These are phyloP conservation scores for Hyppa rectilinea DNA, from an alignment of 2,888 invertebrate genomes.

Conservation along the genomic window DNA sequence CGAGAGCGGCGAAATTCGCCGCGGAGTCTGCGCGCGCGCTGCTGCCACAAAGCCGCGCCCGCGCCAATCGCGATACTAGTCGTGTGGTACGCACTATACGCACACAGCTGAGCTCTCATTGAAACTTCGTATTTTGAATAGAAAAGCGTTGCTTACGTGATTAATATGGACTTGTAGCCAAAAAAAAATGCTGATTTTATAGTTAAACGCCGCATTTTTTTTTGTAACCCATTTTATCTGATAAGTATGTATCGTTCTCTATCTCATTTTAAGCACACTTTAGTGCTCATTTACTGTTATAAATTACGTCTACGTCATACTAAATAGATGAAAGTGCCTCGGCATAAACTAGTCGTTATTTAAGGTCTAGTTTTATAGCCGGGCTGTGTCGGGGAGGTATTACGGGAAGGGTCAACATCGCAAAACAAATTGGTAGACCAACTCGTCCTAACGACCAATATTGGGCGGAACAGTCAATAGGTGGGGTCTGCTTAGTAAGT, in stretches of 20 bases:
- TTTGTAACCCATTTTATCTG: no score
- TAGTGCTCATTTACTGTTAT: background rate
- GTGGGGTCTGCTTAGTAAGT: constrained; percentile 29
- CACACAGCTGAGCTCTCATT: constrained; percentile 40
- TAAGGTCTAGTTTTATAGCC: constrained; percentile 45
- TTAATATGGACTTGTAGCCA: background rate
- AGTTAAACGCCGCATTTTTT: background rate
- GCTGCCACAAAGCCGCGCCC: constrained; percentile 55
- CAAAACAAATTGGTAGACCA: constrained; percentile 47
- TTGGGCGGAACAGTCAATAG: constrained; percentile 46
- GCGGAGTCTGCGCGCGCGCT: constrained; percentile 78
- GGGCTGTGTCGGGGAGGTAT: constrained; percentile 17
- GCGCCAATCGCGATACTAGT: constrained; percentile 37
- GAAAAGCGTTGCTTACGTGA: constrained; percentile 10
- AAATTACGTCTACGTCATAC: constrained; percentile 14
- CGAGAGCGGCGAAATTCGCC: constrained; percentile 90
- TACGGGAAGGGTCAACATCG: constrained; percentile 48
- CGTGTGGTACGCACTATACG: constrained; percentile 35
- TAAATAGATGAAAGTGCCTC: constrained; percentile 34
- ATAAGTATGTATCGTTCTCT: background rate
- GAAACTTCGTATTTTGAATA: constrained; percentile 40
- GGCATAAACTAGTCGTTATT: constrained; percentile 39
- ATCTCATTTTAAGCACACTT: constrained; percentile 6
- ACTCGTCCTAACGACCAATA: constrained; percentile 52
- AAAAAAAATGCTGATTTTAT: background rate